Evolutionary conservation across 2,888 invertebrate species (phyloP).

Genomic region (Glaucopsyche alexis): DNA sequence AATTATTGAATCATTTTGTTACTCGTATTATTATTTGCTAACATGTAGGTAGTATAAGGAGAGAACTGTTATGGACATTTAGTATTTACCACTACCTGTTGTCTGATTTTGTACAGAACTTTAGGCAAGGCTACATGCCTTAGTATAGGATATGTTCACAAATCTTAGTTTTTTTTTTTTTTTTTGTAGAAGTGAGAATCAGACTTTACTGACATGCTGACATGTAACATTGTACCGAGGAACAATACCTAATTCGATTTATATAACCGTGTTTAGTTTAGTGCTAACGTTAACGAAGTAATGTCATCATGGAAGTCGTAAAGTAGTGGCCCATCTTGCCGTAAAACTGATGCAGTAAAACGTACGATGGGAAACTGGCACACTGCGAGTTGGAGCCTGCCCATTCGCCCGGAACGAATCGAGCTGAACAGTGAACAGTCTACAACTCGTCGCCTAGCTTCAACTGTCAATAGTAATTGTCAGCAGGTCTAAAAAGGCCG

Average conservation of each 20-base stretch:
- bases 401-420: conserved; percentile 5
- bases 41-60: not conserved
- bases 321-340: conserved; percentile 30
- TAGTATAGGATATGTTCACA: too few species aligned
- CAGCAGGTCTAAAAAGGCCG: too few species aligned
- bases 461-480: too few species aligned
- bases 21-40: not conserved
- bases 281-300: conserved; percentile 32
- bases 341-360: conserved; percentile 34
- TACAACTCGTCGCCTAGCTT: too few species aligned
- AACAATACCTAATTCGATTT: conserved; percentile 31
- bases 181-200: not conserved
- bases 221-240: conserved; percentile 35
- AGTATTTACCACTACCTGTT: not conserved
- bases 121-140: too few species aligned
- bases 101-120: too few species aligned
- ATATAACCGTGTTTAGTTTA: conserved; percentile 29
- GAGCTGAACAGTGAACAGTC: not conserved
- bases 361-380: conserved; percentile 35
- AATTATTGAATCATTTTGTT: not conserved
- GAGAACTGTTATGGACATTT: not conserved
- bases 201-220: conserved; percentile 23
- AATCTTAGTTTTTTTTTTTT: not conserved
- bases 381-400: conserved; percentile 35
- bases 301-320: conserved; percentile 32